Conservation (phyloP, 2,113 vertebrate species). For the Tragelaphus strepsiceros region DNA sequence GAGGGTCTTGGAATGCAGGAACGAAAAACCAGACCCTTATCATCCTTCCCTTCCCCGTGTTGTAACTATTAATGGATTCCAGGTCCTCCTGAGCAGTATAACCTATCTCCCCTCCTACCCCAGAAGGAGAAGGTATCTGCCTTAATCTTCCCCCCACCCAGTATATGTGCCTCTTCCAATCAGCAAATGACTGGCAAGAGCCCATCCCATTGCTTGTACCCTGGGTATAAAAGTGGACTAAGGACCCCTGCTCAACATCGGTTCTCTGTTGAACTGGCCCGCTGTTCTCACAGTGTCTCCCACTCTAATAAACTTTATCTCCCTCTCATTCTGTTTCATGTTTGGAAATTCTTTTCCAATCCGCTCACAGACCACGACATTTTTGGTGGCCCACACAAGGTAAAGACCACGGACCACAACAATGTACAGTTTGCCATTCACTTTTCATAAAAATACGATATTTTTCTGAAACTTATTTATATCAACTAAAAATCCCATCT, state of each 20-base stretch:
- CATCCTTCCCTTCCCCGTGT: fast-evolving
- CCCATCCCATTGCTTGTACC: background rate
- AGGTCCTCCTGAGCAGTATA: background rate
- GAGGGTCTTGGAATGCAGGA: background rate
- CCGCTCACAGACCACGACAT: fast-evolving
- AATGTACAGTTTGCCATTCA: background rate
- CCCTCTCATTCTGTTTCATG: background rate
- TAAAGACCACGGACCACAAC: fast-evolving
- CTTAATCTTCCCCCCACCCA: background rate
- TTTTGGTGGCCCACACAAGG: background rate
- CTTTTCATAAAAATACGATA: background rate
- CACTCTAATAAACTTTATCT: too few species aligned
- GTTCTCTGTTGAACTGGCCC: background rate
- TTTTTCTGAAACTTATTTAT: background rate
- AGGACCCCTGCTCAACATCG: background rate
- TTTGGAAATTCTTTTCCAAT: background rate
- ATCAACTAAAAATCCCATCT: background rate
- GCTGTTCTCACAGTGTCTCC: background rate
- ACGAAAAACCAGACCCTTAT: background rate
- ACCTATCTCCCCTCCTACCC: background rate
- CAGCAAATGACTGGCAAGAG: background rate
- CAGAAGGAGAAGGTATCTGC: background rate
- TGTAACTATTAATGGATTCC: background rate
- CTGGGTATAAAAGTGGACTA: background rate
- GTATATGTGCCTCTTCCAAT: background rate